A percentile compares a stretch with the other conserved stretches of the same genome.
Conservation (phyloP, 2,113 vertebrate genomes). For the Jacana jacana region DNA sequence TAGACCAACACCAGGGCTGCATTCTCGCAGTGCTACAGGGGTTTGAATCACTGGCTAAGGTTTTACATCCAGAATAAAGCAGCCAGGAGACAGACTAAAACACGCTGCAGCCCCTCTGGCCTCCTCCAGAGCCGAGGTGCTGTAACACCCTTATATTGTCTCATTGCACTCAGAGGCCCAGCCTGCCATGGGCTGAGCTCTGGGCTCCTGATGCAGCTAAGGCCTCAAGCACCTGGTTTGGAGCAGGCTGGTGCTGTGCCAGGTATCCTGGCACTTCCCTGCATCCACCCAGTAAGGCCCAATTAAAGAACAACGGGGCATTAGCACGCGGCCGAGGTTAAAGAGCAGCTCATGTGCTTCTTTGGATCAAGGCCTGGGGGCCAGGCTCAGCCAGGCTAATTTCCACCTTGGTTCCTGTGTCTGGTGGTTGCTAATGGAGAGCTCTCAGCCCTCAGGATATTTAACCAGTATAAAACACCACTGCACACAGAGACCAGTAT, state of each 20-base stretch:
- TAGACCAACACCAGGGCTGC: neutral
- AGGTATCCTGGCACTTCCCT: neutral
- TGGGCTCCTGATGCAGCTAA: neutral
- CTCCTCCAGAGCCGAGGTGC: neutral
- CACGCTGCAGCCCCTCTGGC: neutral
- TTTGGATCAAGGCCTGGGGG: neutral
- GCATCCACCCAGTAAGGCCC: neutral
- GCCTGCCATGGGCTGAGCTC: neutral
- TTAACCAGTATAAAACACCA: neutral
- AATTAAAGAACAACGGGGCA: neutral
- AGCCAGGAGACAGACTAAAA: neutral
- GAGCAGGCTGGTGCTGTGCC: neutral
- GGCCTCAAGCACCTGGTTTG: neutral
- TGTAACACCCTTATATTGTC: neutral
- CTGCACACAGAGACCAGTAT: neutral
- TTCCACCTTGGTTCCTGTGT: neutral
- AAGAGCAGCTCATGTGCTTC: neutral
- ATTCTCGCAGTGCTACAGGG: rapidly evolving
- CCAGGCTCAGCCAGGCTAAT: neutral
- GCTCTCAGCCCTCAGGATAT: neutral
- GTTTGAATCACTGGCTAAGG: rapidly evolving
- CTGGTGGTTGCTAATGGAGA: neutral
- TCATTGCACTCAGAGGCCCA: neutral
- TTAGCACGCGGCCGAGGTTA: neutral
- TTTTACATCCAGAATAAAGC: neutral